These are phyloP conservation scores for Geopemphigus sp. DNA, from an alignment of 1,140 invertebrate genomes.

Conservation along the genomic window DNA sequence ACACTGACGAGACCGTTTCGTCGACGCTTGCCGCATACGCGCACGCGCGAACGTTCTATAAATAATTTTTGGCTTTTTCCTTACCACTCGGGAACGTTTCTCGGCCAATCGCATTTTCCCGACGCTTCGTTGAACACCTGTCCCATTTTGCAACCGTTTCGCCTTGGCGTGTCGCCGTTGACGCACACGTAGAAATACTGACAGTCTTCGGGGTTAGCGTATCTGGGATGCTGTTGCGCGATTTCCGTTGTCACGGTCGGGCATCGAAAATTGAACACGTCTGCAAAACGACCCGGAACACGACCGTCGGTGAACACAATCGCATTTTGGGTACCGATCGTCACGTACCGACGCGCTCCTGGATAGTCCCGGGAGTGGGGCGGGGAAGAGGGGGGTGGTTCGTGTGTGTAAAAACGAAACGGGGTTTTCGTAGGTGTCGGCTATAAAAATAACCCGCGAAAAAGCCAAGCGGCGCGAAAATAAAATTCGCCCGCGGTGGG, in stretches of 20 bases:
- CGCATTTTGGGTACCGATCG: too few species aligned
- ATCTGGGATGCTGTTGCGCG: constrained; percentile 76
- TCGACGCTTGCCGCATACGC: too few species aligned
- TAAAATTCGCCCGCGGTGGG: constrained; percentile 21
- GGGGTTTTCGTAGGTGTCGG: background rate
- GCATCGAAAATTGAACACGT: constrained; percentile 82
- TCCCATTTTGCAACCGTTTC: constrained; percentile 83
- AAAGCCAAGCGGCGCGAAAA: constrained; percentile 39
- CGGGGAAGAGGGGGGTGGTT: too few species aligned
- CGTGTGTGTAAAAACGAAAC: too few species aligned
- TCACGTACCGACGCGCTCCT: too few species aligned
- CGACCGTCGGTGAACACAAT: too few species aligned
- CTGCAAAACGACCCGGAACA: constrained; percentile 56
- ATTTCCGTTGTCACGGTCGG: constrained; percentile 72
- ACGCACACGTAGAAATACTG: constrained; percentile 91
- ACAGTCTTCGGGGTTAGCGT: constrained; percentile 84
- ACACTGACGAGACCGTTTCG: background rate
- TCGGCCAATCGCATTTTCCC: constrained; percentile 81
- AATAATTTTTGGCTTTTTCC: constrained; percentile 24
- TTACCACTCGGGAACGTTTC: constrained; percentile 87
- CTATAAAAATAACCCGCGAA: constrained; percentile 30
- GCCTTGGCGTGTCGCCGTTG: constrained; percentile 75
- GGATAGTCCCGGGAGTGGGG: too few species aligned
- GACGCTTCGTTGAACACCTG: constrained; percentile 84
- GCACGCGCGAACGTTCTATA: background rate